These are phyloP conservation scores for Hemaris fuciformis DNA, from an alignment of 2,888 invertebrate genomes.

Conservation along the genomic window DNA sequence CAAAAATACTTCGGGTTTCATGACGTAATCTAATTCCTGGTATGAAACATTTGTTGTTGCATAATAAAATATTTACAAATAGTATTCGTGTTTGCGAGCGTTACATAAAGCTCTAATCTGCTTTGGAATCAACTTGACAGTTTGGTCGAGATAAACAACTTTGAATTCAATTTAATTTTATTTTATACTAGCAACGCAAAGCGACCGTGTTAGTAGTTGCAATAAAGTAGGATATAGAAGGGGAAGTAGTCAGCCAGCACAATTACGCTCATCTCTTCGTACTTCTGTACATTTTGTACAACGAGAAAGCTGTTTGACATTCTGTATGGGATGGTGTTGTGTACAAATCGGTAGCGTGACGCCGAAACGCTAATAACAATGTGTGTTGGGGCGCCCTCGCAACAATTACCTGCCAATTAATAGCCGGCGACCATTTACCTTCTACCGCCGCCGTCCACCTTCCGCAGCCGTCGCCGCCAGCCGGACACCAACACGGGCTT, in stretches of 20 bases:
- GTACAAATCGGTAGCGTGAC: slow-evolving; percentile 29
- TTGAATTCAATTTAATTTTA: too few species aligned
- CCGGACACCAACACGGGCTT: not conserved
- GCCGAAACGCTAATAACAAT: slow-evolving; percentile 36
- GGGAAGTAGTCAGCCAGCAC: too few species aligned
- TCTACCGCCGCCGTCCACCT: not conserved
- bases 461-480: too few species aligned
- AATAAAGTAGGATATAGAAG: too few species aligned
- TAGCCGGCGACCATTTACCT: slow-evolving; percentile 19
- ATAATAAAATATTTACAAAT: not conserved
- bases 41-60: not conserved
- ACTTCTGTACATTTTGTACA: too few species aligned
- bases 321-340: slow-evolving; percentile 10
- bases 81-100: not conserved
- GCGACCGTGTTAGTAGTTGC: too few species aligned
- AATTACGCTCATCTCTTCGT: too few species aligned
- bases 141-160: not conserved
- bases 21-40: not conserved
- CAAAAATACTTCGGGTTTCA: not conserved
- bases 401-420: slow-evolving; percentile 61
- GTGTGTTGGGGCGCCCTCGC: slow-evolving; percentile 32
- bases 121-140: not conserved
- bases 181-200: too few species aligned
- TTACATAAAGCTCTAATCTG: not conserved
- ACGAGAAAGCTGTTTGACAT: not conserved